Evolutionary conservation across 2,113 vertebrate genomes (phyloP), one percentile per base, ranked within the genome.

Genomic region (Heterotis niloticus): DNA sequence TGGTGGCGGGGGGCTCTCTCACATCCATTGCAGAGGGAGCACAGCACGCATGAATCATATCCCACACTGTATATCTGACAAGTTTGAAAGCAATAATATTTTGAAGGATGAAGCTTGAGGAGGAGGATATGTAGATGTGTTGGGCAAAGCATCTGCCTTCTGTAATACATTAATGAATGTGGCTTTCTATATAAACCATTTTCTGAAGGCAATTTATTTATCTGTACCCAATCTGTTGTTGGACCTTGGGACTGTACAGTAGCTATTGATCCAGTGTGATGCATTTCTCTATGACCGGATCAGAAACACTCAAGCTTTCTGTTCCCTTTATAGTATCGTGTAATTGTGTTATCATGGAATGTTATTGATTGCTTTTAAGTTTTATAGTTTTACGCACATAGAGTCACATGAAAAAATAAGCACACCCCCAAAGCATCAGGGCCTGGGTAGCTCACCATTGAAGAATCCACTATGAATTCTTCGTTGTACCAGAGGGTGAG

Each of bases 291-390:
- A 16, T 23, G 68, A 82, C 66, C 62, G n/a, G 51, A 76, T 77
- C 79, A 78, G 81, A 78, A 78, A 77, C 77, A 80, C 76, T 69
- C 72, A 23, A 74, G 57, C 71, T 76, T 52, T 60, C 69, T 79
- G 60, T 75, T 83, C 78, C 79, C 13, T n/a, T 12, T 78, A 67
- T 76, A 78, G 72, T 66, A 75, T 78, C 76, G 68, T 78, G 67
- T 83, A 85, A 87, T 80, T 81, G 81, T 68, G 80, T 87, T 84
- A 84, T 79, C 80, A 69, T 72, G 79, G 80, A 83, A 79, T 83
- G 83, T 80, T 85, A 85, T 87, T 82, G 86, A 85, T 85, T 84
- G 82, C 60, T 75, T 82, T 82, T 80, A 82, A 83, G 79, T 69
- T 77, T 84, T 81, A 84, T 68, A 60, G 81, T 85, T 79, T 83